Conservation (phyloP, 2,888 invertebrate genomes). For the Tanytarsus gracilentus region DNA sequence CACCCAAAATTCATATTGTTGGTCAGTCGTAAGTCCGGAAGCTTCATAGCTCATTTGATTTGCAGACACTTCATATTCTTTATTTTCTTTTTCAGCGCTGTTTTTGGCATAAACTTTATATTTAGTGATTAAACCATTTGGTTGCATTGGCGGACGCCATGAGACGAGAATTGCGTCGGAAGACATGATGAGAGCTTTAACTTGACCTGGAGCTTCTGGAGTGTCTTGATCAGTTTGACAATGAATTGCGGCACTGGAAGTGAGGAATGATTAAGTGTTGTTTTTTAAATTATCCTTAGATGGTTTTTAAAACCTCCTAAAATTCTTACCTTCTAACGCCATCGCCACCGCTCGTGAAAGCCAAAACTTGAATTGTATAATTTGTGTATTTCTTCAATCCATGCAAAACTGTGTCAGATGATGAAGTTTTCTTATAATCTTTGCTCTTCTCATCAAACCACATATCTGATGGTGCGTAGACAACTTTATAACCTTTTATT, state of each 20-base stretch:
- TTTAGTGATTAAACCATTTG: slow-evolving; percentile 86
- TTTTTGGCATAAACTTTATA: slow-evolving; percentile 85
- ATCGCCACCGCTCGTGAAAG: slow-evolving; percentile 91
- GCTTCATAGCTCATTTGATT: slow-evolving; percentile 83
- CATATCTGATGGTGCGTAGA: slow-evolving; percentile 81
- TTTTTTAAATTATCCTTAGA: not conserved
- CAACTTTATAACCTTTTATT: slow-evolving; percentile 91
- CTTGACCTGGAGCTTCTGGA: slow-evolving; percentile 85
- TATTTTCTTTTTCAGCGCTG: slow-evolving; percentile 56
- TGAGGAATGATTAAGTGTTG: not conserved
- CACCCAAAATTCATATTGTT: slow-evolving; percentile 89
- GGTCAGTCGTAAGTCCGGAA: slow-evolving; percentile 67
- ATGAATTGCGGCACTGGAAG: slow-evolving; percentile 54
- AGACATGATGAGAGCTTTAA: slow-evolving; percentile 89
- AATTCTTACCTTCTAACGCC: slow-evolving; percentile 56
- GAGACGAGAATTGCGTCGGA: slow-evolving; percentile 83
- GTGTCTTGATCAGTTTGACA: slow-evolving; percentile 94
- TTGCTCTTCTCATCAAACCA: slow-evolving; percentile 90
- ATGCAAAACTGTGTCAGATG: slow-evolving; percentile 86
- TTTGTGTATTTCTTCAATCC: slow-evolving; percentile 91
- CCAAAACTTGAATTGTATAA: slow-evolving; percentile 93
- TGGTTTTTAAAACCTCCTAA: slow-evolving; percentile 49
- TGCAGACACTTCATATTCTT: slow-evolving; percentile 68
- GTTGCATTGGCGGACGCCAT: slow-evolving; percentile 87
- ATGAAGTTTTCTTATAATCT: slow-evolving; percentile 84